These are phyloP conservation scores for Stichopus horrens DNA, from an alignment of 53 echinoderm and acorn worm species.

Conservation along the genomic window DNA sequence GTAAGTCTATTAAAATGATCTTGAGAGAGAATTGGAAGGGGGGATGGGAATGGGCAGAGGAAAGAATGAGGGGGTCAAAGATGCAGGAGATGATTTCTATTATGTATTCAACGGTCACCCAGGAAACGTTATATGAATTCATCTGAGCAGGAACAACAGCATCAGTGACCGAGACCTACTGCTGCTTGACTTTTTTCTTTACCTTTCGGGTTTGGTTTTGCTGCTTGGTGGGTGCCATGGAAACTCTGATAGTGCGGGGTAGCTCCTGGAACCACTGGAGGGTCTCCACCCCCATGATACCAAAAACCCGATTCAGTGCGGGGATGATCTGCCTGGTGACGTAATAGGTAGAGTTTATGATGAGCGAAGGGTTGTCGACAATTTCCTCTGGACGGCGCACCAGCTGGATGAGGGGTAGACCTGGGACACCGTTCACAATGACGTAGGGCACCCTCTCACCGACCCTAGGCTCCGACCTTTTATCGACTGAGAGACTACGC, in stretches of 20 bases:
- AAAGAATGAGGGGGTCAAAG: too few species aligned
- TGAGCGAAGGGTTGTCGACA: slow-evolving; percentile 66
- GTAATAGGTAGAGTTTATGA: slow-evolving; percentile 89
- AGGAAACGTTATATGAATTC: neutral
- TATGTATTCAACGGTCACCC: neutral
- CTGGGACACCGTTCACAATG: slow-evolving; percentile 83
- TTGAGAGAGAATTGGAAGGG: too few species aligned
- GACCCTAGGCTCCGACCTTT: slow-evolving; percentile 78
- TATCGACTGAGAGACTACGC: slow-evolving; percentile 73
- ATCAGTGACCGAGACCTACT: neutral
- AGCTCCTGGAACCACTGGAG: slow-evolving; percentile 87
- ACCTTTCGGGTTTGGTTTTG: slow-evolving; percentile 13
- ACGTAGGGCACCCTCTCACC: slow-evolving; percentile 95
- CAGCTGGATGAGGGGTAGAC: slow-evolving; percentile 85
- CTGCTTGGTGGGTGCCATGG: neutral
- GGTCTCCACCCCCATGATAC: slow-evolving; percentile 90
- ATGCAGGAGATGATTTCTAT: neutral
- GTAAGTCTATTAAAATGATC: too few species aligned
- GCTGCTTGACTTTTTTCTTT: neutral
- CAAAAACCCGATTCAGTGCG: slow-evolving; percentile 81
- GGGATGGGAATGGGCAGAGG: too few species aligned
- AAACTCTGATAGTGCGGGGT: slow-evolving; percentile 50
- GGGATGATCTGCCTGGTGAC: slow-evolving; percentile 93
- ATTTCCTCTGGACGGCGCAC: slow-evolving; percentile 83
- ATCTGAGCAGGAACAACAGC: neutral